Conservation (phyloP, 2,888 invertebrate genomes). For the Acheta domesticus region DNA sequence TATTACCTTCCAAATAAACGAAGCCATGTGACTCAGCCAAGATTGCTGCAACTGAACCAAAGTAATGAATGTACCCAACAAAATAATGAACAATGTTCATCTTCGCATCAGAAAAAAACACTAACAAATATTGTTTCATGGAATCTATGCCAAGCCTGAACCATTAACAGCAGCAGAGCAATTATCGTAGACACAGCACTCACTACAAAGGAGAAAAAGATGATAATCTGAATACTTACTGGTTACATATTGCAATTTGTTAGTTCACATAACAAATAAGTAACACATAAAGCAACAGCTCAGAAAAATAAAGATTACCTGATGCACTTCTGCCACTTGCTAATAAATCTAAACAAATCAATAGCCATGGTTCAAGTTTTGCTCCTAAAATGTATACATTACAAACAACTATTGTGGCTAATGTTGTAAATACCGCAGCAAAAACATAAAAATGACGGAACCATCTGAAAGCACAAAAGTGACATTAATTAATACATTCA, state of each 20-base stretch:
- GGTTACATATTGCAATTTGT: too few species aligned
- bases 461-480: conserved; percentile 51
- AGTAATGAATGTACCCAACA: conserved; percentile 74
- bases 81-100: conserved; percentile 78
- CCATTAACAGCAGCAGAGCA: conserved; percentile 58
- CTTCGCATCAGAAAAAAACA: conserved; percentile 72
- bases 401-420: conserved; percentile 52
- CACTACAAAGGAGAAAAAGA: conserved; percentile 51
- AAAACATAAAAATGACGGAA: conserved; percentile 78
- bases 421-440: conserved; percentile 58
- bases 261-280: too few species aligned
- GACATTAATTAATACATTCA: conserved; percentile 24
- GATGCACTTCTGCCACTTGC: conserved; percentile 47
- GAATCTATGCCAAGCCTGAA: conserved; percentile 70
- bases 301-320: conserved; percentile 48
- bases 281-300: too few species aligned
- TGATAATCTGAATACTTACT: not conserved
- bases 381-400: conserved; percentile 52
- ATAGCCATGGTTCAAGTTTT: conserved; percentile 52
- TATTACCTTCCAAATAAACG: conserved; percentile 42
- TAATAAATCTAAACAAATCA: conserved; percentile 50
- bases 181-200: conserved; percentile 57
- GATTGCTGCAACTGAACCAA: conserved; percentile 62
- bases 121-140: conserved; percentile 79
- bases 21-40: conserved; percentile 70